Evolutionary conservation across 2,113 vertebrate genomes (phyloP), one percentile per base, ranked within the genome.

Genomic region (Crotalus helleri): DNA sequence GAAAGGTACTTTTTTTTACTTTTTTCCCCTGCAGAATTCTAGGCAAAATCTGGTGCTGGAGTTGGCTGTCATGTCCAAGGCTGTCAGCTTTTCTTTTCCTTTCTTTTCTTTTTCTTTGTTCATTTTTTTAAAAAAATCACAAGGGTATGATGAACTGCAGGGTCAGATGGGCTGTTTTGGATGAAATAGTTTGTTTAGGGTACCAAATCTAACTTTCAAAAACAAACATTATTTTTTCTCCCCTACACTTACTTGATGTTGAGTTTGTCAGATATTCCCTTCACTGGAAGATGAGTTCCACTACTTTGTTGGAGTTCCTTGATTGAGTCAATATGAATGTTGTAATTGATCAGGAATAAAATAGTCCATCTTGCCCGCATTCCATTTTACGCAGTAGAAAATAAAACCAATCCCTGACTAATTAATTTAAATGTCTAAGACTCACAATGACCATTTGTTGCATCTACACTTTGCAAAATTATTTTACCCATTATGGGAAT

Each of bases 1-100:
- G 97, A 97, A 97, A 98, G 97, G 97, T 98, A 98, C 96, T 97
- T 97, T 97, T 97, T 97, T 97, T 97, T 97, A 95, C 96, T 97
- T 97, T 96, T 51, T 97, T 97, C 95, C 96, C 96, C 97, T 97
- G 95, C 97, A 97, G 97, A 97, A 88, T 96, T 97, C 95, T 98
- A 98, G 97, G 97, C 97, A 98, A 96, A 97, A 93, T 98, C 97
- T 98, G 97, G 97, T 97, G 94, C 97, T 98, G 98, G 98, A 98
- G 97, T 98, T 98, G 97, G 97, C 98, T 98, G 97, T 98, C 97
- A 98, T 97, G 97, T 97, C 97, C 98, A 98, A 98, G 97, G 96
- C 96, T 97, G 94, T 97, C 96, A 97, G 96, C 96, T 95, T 97
- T 51, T 51, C 49, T 9, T 51, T 51, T 51, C 49, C 1, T 51